Base-by-base conservation (phyloP, 2,888 invertebrate genomes). In the Microplitis deprimator region DNA sequence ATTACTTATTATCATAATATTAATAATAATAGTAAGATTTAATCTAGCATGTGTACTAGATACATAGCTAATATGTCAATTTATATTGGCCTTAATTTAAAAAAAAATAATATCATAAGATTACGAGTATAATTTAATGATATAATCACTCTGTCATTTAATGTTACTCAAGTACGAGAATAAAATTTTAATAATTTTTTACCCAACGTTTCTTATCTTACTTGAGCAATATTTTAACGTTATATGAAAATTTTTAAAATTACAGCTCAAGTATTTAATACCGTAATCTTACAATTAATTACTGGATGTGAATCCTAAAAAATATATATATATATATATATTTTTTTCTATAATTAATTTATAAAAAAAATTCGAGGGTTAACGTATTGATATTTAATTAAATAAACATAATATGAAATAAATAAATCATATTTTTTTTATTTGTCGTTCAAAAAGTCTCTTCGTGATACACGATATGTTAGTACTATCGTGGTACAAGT, bases 381-480 rank as follows among this genome's bases (percentile, higher is more conserved):
- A 29, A 29, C 29, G 4, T 29, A 29, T 29, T 29, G 29, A 4
- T 29, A 29, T 29, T 29, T 3, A 29, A 29, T 29, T 29, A 29
- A 29, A 29, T 29, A 29, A 29, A 29, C 29, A 20, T 64, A 64
- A 62, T 72, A 17, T n/a, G 8, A 59, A 59, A 60, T 40, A 7
- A 62, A 20, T 16, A 1, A 72, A 10, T 29, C 72, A 29, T 59
- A 72, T 29, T 62, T 60, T 50, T 67, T 76, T 59, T 50, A 29
- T 59, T 76, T 50, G 59, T 67, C 67, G 59, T 50, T 65, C n/a
- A 65, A 50, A 40, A 71, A 68, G 41, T 76, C 76, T 77, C 77
- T 80, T 79, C 81, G 81, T 81, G 81, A 79, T 68, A 81, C 80
- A 81, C 80, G 81, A 80, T 75, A 64, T 68, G 68, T 39, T 62